Evolutionary conservation across 2,797 vertebrate genomes (phyloP).

Genomic region (Carduelis carduelis): DNA sequence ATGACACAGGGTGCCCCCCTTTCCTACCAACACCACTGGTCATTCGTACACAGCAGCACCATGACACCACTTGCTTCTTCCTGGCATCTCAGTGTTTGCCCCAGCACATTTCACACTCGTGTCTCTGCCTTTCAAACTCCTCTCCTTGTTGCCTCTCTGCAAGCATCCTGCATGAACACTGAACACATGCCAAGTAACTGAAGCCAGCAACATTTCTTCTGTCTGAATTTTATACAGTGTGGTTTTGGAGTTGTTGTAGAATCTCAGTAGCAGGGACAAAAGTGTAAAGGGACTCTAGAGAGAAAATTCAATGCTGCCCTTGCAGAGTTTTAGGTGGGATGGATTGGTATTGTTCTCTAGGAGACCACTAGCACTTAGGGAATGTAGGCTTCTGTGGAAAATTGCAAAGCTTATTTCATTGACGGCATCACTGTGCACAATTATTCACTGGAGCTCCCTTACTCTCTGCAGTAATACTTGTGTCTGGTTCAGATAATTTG

Average conservation of each 20-base stretch:
- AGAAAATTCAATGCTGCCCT: not conserved
- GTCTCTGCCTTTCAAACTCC: not conserved
- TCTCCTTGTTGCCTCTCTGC: not conserved
- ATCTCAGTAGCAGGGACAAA: not conserved
- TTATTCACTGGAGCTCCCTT: not conserved
- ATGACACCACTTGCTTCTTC: not conserved
- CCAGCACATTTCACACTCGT: fast-evolving
- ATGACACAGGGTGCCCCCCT: fast-evolving
- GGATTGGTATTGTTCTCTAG: not conserved
- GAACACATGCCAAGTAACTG: not conserved
- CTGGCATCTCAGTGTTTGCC: not conserved
- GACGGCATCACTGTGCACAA: not conserved
- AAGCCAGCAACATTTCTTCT: not conserved
- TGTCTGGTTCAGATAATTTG: not conserved
- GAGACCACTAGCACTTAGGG: not conserved
- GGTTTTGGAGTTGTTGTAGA: not conserved
- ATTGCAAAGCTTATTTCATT: not conserved
- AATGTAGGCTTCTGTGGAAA: not conserved
- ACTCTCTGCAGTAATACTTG: not conserved
- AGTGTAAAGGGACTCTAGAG: not conserved
- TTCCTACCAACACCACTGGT: not conserved
- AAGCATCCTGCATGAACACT: not conserved
- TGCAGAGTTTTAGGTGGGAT: not conserved
- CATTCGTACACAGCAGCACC: not conserved
- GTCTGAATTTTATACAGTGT: not conserved